Evolutionary conservation across 2,113 vertebrate species (phyloP).

Genomic region (Podiceps cristatus): DNA sequence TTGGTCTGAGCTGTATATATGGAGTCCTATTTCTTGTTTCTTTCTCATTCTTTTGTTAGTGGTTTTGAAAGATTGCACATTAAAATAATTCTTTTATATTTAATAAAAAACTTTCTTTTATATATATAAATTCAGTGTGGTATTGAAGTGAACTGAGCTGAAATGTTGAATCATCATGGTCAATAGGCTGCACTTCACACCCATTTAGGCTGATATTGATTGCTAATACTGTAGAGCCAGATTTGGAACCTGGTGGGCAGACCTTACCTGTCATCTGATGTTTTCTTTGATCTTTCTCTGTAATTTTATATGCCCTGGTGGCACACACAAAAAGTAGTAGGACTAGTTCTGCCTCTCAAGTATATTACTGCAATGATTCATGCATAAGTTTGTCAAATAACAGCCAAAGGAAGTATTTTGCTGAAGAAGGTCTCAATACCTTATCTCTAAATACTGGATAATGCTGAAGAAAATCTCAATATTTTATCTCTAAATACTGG

Average conservation of each 20-base stretch:
- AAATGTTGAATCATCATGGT: conserved; percentile 8
- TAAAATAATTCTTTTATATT: too few species aligned
- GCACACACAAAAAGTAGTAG: not conserved
- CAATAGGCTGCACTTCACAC: not conserved
- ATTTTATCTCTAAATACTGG: not conserved
- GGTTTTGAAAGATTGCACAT: not conserved
- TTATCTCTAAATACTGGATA: not conserved
- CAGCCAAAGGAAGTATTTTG: not conserved
- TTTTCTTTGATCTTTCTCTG: not conserved
- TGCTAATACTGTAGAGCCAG: not conserved
- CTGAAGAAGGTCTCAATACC: not conserved
- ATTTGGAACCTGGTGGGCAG: not conserved
- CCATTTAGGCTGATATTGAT: not conserved
- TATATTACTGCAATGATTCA: not conserved
- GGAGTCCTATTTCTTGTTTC: not conserved
- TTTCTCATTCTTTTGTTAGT: not conserved
- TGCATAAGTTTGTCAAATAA: not conserved
- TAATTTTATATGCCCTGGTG: not conserved
- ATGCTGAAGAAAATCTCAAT: not conserved
- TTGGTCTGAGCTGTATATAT: not conserved
- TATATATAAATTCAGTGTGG: not conserved
- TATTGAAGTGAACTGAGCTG: conserved; percentile 24
- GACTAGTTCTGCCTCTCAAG: not conserved
- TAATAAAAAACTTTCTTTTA: too few species aligned
- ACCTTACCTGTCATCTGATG: not conserved